phyloP scores from a whole-genome alignment of 2,888 invertebrate species.

The Metopia argyrocephala region DNA sequence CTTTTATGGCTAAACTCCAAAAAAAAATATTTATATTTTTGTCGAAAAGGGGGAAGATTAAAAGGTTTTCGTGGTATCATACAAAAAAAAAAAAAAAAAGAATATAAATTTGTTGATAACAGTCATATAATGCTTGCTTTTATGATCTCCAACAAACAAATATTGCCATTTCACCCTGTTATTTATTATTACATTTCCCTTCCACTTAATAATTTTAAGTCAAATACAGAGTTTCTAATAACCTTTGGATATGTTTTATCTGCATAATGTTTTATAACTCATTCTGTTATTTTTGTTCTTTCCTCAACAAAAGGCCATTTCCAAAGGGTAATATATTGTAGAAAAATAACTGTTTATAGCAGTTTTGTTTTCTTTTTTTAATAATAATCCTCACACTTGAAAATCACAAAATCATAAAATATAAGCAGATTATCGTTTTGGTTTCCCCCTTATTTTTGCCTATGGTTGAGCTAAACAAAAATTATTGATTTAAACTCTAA shows the following conservation, averaged over 20 bases:
- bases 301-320: neutral
- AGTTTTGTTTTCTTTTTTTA: neutral
- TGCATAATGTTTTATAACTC: neutral
- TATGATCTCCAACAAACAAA: no score
- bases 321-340: neutral
- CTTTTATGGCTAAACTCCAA: no score
- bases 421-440: slow-evolving; percentile 24
- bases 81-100: no score
- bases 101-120: slow-evolving; percentile 37
- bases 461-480: slow-evolving; percentile 16
- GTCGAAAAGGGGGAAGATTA: slow-evolving; percentile 31
- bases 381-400: neutral
- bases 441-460: neutral
- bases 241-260: slow-evolving; percentile 27
- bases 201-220: no score
- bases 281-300: neutral
- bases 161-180: no score
- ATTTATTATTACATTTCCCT: no score
- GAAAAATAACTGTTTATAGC: slow-evolving; percentile 16
- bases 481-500: slow-evolving; percentile 57
- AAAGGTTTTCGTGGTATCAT: slow-evolving; percentile 51
- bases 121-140: slow-evolving; percentile 22
- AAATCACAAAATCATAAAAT: neutral
- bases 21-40: neutral
- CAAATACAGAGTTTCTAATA: no score